phyloP scores from a whole-genome alignment of 2,888 invertebrate genomes.

The Folsomia manolachei region DNA sequence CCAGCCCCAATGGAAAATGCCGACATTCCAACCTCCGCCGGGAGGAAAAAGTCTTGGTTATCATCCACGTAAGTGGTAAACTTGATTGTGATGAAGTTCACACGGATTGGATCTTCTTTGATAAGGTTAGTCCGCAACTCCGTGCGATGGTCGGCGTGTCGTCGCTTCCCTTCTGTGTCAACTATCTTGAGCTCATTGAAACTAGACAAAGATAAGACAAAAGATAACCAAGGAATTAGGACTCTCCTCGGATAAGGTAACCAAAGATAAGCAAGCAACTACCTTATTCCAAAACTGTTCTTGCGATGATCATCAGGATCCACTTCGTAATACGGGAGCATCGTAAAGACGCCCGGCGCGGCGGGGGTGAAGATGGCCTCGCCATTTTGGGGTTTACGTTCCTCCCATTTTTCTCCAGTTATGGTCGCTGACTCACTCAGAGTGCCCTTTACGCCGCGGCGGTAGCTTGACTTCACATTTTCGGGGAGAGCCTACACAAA shows the following conservation, averaged over 20 bases:
- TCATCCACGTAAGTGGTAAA: background rate
- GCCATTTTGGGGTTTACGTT: background rate
- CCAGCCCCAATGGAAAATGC: slow-evolving; percentile 22
- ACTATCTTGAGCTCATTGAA: background rate
- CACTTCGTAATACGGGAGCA: background rate
- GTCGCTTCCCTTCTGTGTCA: background rate
- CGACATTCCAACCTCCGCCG: slow-evolving; percentile 27
- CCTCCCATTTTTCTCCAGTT: background rate
- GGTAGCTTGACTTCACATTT: background rate
- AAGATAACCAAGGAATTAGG: background rate
- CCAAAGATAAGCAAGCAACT: background rate
- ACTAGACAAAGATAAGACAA: background rate
- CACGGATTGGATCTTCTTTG: background rate
- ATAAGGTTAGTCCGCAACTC: background rate
- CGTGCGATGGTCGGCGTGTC: background rate
- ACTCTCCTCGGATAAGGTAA: too few species aligned
- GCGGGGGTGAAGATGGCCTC: background rate
- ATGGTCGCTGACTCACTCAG: background rate
- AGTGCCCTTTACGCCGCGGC: background rate
- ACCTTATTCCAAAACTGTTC: background rate
- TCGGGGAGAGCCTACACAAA: background rate
- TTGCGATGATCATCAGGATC: background rate
- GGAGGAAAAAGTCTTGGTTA: background rate
- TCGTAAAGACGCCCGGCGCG: too few species aligned
- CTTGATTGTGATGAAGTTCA: background rate